Evolutionary conservation across 2,113 vertebrate genomes (phyloP), one percentile per base, ranked within the genome.

Genomic region (Lophochroa leadbeateri): DNA sequence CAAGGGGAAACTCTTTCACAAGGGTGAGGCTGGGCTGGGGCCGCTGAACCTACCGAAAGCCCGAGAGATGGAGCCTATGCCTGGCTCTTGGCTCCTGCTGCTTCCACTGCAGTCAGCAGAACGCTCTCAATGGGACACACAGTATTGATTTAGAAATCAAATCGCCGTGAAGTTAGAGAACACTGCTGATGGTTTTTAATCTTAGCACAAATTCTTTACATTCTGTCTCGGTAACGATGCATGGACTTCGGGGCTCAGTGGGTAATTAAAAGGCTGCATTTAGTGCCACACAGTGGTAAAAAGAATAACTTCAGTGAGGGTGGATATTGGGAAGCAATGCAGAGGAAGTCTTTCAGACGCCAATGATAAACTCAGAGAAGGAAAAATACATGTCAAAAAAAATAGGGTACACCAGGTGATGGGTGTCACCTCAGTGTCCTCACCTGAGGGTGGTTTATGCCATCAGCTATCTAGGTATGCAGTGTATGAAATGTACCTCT

Each of bases 271-370:
- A 69, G 31, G 23, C 27, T 91, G 88, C 49, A 14, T 67, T 89
- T 94, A 87, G 91, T 92, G 96, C 94, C 96, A 94, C 95, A n/a
- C 27, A 82, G 92, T 91, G 92, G 94, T 77, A 58, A 67, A 69
- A 82, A 31, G 46, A 25, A 3, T 17, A 33, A 20, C 16, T 43
- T 65, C 84, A 41, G 13, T 19, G 33, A 82, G 28, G 31, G 17
- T 33, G 19, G 17, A 4, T 82, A 35, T 65, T 64, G 3, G 2
- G 18, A 55, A 64, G 35, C 29, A 29, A 23, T 0, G 3, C 6
- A 17, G 60, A 53, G 15, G 9, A 60, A 81, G 35, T 8, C 11
- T 50, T 44, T 79, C 13, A 47, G 37, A 6, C 41, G 7, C 9
- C 41, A 39, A 82, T 8, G 14, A 3, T 52, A 57, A 75, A 44